These are phyloP conservation scores for Hyposoter dolosus DNA, from an alignment of 2,888 invertebrate genomes.

Conservation along the genomic window DNA sequence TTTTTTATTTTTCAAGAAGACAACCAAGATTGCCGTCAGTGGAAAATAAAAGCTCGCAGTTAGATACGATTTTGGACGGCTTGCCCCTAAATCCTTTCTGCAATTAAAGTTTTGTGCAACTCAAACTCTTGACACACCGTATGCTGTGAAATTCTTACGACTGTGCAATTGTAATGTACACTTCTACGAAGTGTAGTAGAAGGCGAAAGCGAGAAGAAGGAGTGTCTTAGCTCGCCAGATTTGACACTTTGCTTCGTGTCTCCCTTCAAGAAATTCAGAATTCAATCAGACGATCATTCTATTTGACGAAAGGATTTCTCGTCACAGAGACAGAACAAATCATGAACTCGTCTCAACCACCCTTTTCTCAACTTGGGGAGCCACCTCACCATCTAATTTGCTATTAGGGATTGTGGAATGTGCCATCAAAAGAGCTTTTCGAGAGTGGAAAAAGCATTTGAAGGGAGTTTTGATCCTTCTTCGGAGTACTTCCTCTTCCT, in stretches of 20 bases:
- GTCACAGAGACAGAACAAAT: slow-evolving; percentile 51
- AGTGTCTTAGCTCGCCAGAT: not conserved
- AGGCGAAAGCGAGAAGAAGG: not conserved
- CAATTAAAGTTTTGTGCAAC: not conserved
- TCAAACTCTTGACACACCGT: not conserved
- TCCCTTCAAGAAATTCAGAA: not conserved
- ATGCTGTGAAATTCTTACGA: not conserved
- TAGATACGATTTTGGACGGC: not conserved
- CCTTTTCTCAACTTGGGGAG: not conserved
- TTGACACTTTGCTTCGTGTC: not conserved
- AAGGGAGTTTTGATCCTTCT: slow-evolving; percentile 9
- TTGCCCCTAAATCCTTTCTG: not conserved
- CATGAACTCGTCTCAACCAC: slow-evolving; percentile 30
- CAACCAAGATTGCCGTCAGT: not conserved
- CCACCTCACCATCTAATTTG: slow-evolving; percentile 51
- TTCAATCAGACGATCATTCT: slow-evolving; percentile 44
- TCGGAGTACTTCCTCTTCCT: not conserved
- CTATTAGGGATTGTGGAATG: slow-evolving; percentile 29
- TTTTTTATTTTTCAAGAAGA: not conserved
- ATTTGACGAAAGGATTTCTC: slow-evolving; percentile 46
- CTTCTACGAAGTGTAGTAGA: not conserved
- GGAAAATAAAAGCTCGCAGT: not conserved
- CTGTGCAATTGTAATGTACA: not conserved
- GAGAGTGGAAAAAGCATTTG: slow-evolving; percentile 5
- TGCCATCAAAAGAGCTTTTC: slow-evolving; percentile 23